A percentile compares a stretch with the other conserved stretches of the same genome.
These are phyloP conservation scores for Hypomecis punctinalis DNA, from an alignment of 2,888 invertebrate species.

Conservation along the genomic window DNA sequence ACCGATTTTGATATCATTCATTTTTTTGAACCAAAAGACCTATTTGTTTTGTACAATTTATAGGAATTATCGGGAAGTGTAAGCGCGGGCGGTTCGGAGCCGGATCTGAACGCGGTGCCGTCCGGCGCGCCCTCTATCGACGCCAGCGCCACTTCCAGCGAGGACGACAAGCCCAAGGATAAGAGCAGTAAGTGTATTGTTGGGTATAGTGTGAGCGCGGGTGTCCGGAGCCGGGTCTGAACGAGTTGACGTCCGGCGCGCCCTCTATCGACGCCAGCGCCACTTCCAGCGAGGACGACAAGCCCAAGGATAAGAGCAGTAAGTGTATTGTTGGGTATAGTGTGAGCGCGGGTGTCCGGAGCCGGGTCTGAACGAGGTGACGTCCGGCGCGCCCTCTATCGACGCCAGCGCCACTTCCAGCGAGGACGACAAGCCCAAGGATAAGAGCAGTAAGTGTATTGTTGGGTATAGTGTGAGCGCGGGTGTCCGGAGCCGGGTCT, in stretches of 20 bases:
- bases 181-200: slow-evolving; percentile 74
- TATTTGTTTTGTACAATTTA: background rate
- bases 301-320: slow-evolving; percentile 84
- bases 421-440: slow-evolving; percentile 86
- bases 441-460: slow-evolving; percentile 76
- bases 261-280: slow-evolving; percentile 68
- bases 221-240: slow-evolving; percentile 79
- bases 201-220: slow-evolving; percentile 75
- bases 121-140: slow-evolving; percentile 63
- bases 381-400: slow-evolving; percentile 60
- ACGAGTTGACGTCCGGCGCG: slow-evolving; percentile 66
- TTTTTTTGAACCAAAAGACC: too few species aligned
- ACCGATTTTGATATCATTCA: too few species aligned
- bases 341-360: slow-evolving; percentile 77
- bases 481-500: slow-evolving; percentile 79
- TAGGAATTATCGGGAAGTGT: slow-evolving; percentile 77
- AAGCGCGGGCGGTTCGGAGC: slow-evolving; percentile 78
- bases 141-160: slow-evolving; percentile 78
- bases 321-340: too few species aligned
- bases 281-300: slow-evolving; percentile 85
- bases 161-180: slow-evolving; percentile 86
- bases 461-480: slow-evolving; percentile 75
- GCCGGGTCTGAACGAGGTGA: slow-evolving; percentile 76
- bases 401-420: slow-evolving; percentile 78
- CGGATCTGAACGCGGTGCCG: slow-evolving; percentile 75